Base-by-base conservation (phyloP, 1,140 invertebrate species). In the Drosophila malerkotliana region DNA sequence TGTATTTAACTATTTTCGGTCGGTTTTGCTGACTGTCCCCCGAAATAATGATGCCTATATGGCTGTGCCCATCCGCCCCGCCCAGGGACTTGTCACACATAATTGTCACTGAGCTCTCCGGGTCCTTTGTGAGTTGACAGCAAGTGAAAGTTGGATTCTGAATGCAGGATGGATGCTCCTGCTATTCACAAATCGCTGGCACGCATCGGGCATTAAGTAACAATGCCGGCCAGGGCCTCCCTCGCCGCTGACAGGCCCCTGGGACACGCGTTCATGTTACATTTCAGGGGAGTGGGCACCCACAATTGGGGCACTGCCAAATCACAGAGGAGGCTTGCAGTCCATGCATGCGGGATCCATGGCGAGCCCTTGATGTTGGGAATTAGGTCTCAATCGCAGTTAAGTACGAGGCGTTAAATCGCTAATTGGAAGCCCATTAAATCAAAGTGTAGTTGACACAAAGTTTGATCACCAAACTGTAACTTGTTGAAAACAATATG, bases 1-100 rank as follows among this genome's bases (percentile, higher is more conserved):
- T 87, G 82, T 87, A 88, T 82, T 87, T 88, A 87, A 87, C 79
- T 79, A 78, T 85, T 85, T 85, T 85, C 63, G 81, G 64, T 82
- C 75, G 63, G 66, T 72, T 75, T 72, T 66, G 60, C 67, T 62
- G 53, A 62, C 64, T 82, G 69, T 55, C 69, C 74, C 71, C 66
- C 77, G 49, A 81, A 85, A 28, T 66, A 57, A 68, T 54, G 73
- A 74, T 45, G 53, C 55, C 32, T 48, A 54, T 48, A 54, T 55
- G 18, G 18, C 18, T 18, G 18, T 18, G 10, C 18, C 51, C 24
- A 39, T 32, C 10, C 24, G 37, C 5, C 26, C 24, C 32, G n/a
- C 71, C 55, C 58, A 76, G 79, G 83, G 84, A 82, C 83, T 83
- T 83, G 83, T 88, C 84, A 89, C 83, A 88, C 84, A 88, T 88